Base-by-base conservation (phyloP, 2,888 invertebrate genomes). In the Oxytorus armatus region DNA sequence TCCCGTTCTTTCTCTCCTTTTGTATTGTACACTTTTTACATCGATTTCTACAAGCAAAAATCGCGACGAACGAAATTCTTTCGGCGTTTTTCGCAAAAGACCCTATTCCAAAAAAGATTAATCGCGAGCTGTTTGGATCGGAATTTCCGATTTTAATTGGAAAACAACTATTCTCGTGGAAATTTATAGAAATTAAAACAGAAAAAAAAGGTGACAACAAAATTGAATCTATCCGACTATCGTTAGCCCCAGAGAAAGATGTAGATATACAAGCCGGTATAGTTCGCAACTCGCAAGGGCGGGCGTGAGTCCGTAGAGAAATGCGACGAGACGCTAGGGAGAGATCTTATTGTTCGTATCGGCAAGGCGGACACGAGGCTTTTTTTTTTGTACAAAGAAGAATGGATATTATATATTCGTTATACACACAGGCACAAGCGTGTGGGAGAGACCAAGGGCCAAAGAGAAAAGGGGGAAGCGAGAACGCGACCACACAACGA, bases 401-500 rank as follows among this genome's bases (percentile, higher is more conserved):
- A 70, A 70, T 59, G n/a, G 33, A 59, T 11, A n/a, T 1, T 16
- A 49, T 10, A 36, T 39, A 23, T 53, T 68, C 29, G 4, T 29
- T 23, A 16, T 42, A 68, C 21, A 49, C 23, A 59, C 8, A 10
- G 11, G 14, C 8, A 42, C 1, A 33, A 23, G 69, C 8, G 69
- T 75, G 59, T 51, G 39, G 51, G 18, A 44, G 57, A 55, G 55
- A 59, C 18, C 66, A n/a, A 51, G 81, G 81, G 82, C 78, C 59
- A 36, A 36, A 79, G 33, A 53, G 57, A 29, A 76, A 79, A 69
- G 63, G 73, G 79, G 79, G 72, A 70, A 49, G 82, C 72, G 75
- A 78, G 83, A 80, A 82, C 86, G 85, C 73, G 86, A 89, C 89
- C 90, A 87, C 90, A 87, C 90, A 89, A 70, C 69, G 80, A 82